These are phyloP conservation scores for Phrixothrix hirtus DNA, from an alignment of 2,888 invertebrate species.

Conservation along the genomic window DNA sequence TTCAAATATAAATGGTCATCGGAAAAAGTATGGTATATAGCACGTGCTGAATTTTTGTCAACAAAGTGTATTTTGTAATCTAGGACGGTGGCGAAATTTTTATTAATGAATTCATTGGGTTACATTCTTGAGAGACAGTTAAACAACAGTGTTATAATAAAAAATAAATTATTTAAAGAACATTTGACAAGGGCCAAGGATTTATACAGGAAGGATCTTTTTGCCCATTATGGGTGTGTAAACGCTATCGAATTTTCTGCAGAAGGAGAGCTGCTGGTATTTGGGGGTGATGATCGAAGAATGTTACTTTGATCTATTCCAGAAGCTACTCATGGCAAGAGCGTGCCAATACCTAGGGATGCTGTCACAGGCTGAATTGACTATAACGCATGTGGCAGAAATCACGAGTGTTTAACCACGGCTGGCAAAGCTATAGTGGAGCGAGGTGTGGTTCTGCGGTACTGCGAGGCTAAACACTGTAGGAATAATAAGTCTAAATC, in stretches of 20 bases:
- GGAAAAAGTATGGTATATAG: too few relatives aligned
- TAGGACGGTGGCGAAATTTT: conserved; percentile 55
- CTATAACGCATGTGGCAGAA: too few relatives aligned
- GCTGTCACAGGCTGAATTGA: too few relatives aligned
- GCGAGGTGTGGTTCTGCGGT: too few relatives aligned
- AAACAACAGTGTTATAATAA: conserved; percentile 62
- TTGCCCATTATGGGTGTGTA: conserved; percentile 93
- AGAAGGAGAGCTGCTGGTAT: conserved; percentile 83
- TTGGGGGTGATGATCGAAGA: conserved; percentile 93
- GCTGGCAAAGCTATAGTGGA: too few relatives aligned
- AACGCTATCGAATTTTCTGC: conserved; percentile 94
- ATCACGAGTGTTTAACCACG: too few relatives aligned
- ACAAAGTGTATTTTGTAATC: conserved; percentile 10
- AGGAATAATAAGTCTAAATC: too few relatives aligned
- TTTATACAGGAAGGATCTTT: conserved; percentile 81
- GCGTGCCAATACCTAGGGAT: conserved; percentile 71
- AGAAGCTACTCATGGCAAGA: conserved; percentile 68
- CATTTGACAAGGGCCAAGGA: conserved; percentile 72
- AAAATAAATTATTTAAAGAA: conserved; percentile 62
- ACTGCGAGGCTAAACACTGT: too few relatives aligned
- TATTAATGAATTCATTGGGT: conserved; percentile 62
- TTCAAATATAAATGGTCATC: too few relatives aligned
- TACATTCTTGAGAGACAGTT: conserved; percentile 67
- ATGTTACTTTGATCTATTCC: conserved; percentile 90
- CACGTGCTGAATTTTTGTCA: too few relatives aligned